A percentile compares a stretch with the other conserved stretches of the same genome.
These are phyloP conservation scores for Syritta pipiens DNA, from an alignment of 2,888 invertebrate genomes.

Conservation along the genomic window DNA sequence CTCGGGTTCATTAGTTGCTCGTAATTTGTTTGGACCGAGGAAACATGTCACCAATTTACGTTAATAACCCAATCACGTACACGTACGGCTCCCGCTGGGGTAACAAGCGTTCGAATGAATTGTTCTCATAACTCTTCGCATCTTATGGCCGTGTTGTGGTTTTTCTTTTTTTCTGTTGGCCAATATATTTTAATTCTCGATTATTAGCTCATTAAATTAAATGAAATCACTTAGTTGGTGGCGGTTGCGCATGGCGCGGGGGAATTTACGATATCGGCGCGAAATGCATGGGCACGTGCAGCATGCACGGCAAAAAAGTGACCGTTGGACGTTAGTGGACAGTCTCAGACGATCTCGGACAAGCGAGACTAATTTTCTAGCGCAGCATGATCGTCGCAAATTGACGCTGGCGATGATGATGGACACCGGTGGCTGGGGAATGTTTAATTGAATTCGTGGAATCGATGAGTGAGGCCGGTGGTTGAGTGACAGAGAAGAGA, in stretches of 20 bases:
- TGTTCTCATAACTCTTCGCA: slow-evolving; percentile 12
- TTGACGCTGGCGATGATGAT: too few species aligned
- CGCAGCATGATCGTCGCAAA: too few species aligned
- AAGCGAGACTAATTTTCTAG: too few species aligned
- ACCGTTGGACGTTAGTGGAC: too few species aligned
- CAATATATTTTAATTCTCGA: slow-evolving; percentile 1
- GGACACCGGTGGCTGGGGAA: too few species aligned
- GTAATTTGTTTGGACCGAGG: slow-evolving; percentile 4
- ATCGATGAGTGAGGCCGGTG: too few species aligned
- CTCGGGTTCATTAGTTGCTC: slow-evolving; percentile 32
- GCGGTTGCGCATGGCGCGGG: slow-evolving; percentile 4
- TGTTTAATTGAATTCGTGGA: too few species aligned
- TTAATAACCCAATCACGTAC: slow-evolving; percentile 21
- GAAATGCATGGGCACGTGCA: too few species aligned
- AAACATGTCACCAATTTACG: slow-evolving; percentile 28
- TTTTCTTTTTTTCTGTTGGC: neutral
- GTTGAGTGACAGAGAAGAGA: too few species aligned
- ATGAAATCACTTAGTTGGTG: slow-evolving; percentile 24
- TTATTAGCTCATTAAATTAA: slow-evolving; percentile 27
- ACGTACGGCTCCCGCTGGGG: neutral
- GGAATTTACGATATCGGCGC: neutral
- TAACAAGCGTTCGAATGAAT: neutral
- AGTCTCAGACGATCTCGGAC: too few species aligned
- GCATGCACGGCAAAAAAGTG: too few species aligned
- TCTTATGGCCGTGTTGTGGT: neutral